Evolutionary conservation across 2,797 vertebrate species (phyloP).

Genomic region (Acanthurus tractus): DNA sequence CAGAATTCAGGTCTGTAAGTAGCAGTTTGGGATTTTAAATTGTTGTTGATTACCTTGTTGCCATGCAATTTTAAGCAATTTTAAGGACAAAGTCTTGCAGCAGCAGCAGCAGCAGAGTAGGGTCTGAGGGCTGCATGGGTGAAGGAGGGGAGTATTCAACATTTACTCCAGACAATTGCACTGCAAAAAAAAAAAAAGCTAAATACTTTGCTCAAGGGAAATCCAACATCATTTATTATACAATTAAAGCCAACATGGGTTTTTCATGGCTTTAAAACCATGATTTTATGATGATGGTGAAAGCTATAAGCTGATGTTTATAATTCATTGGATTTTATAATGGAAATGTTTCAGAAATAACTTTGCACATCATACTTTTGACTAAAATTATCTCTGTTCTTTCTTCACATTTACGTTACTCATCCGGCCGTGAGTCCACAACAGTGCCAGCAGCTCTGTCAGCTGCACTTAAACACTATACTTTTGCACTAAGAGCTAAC

Average conservation of each 20-base stretch:
- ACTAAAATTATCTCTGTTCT: background rate
- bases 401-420: background rate
- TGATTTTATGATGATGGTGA: no score
- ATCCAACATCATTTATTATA: no score
- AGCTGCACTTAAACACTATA: background rate
- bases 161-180: slow-evolving; percentile 11
- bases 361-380: background rate
- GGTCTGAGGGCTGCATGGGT: background rate
- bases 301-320: no score
- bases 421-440: no score
- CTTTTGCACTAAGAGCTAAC: background rate
- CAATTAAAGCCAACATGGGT: no score
- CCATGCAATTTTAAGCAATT: slow-evolving; percentile 56
- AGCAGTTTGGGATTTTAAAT: slow-evolving; percentile 64
- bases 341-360: background rate
- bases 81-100: slow-evolving; percentile 22
- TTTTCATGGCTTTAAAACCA: no score
- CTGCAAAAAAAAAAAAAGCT: background rate
- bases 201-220: slow-evolving; percentile 4
- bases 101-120: background rate
- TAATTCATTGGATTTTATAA: no score
- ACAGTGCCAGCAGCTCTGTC: no score
- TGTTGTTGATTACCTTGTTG: slow-evolving; percentile 58
- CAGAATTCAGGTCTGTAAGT: slow-evolving; percentile 49
- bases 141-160: slow-evolving; percentile 20